Evolutionary conservation across 2,888 invertebrate genomes (phyloP), one percentile per base, ranked within the genome.

Genomic region (Phengaris arion): DNA sequence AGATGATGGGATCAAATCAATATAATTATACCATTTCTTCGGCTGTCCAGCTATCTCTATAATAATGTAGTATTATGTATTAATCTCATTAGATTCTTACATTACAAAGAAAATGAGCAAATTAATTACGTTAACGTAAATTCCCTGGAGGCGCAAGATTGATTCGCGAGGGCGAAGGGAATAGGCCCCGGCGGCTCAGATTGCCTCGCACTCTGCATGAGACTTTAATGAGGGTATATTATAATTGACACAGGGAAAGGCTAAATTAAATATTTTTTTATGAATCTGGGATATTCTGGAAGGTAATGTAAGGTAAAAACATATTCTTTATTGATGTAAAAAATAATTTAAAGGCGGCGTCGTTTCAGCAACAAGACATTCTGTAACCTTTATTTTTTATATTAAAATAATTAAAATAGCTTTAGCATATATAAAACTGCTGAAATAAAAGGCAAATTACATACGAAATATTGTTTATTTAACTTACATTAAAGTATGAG

Each of bases 41-140:
- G 2, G 54, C 8, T n/a, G 55, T 55, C 55, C 55, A 15, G n/a
- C n/a, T 55, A n/a, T n/a, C 57, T 15, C 15, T 12, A 3, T 45
- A 6, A 35, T 64, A 35, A 64, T 64, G 35, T 35, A 6, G 64
- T 64, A 64, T 64, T 70, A 70, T 12, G 7, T 52, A 70, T 52
- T 52, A 74, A 59, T 74, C 74, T 57, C 46, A 74, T 74, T 74
- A 75, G 45, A 10, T 46, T 54, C 35, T 52, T 69, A 68, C 54
- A 75, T 51, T 48, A 70, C 57, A 51, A 59, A 75, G 35, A 70
- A 75, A 75, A 70, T n/a, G 69, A 48, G 70, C 57, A 22, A 59
- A 70, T 70, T 75, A 70, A 72, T 75, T 70, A 72, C 45, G 57
- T 48, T n/a, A 70, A 59, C 70, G 46, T n/a, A 70, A 70, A 75